Conservation (phyloP, 1,140 invertebrate genomes). For the Drosophila malerkotliana region DNA sequence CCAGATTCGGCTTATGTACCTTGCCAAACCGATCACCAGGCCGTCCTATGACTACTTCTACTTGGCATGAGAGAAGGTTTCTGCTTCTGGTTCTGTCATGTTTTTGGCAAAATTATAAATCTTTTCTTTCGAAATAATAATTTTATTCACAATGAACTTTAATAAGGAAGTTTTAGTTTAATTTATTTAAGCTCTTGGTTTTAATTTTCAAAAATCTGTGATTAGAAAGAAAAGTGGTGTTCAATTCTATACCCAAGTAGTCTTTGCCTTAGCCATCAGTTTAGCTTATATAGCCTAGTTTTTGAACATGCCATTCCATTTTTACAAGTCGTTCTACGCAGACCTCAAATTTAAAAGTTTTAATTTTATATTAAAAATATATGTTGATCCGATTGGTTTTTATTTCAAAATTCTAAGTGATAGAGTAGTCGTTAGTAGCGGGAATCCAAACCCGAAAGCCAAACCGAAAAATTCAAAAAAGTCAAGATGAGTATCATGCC, state of each 20-base stretch:
- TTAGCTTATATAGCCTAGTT: neutral
- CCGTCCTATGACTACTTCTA: constrained; percentile 5
- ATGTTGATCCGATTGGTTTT: neutral
- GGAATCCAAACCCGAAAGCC: neutral
- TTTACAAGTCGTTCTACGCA: neutral
- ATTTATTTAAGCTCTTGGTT: no score
- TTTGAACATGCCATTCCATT: neutral
- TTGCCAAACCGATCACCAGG: constrained; percentile 41
- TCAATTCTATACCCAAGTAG: neutral
- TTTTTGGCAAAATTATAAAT: neutral
- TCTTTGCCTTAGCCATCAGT: neutral
- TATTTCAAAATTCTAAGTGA: constrained; percentile 21
- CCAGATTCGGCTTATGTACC: constrained; percentile 47
- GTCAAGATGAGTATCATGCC: neutral
- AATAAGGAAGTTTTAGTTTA: no score
- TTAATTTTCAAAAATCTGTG: no score
- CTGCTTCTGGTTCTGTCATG: constrained; percentile 2
- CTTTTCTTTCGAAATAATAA: neutral
- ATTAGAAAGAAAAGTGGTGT: no score
- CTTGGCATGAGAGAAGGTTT: neutral
- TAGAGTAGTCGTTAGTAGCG: neutral
- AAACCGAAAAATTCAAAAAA: neutral
- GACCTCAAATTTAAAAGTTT: neutral
- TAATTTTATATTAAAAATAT: neutral
- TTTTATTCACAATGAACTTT: neutral